Conservation (phyloP, 1,140 invertebrate genomes). For the Ladona fulva region DNA sequence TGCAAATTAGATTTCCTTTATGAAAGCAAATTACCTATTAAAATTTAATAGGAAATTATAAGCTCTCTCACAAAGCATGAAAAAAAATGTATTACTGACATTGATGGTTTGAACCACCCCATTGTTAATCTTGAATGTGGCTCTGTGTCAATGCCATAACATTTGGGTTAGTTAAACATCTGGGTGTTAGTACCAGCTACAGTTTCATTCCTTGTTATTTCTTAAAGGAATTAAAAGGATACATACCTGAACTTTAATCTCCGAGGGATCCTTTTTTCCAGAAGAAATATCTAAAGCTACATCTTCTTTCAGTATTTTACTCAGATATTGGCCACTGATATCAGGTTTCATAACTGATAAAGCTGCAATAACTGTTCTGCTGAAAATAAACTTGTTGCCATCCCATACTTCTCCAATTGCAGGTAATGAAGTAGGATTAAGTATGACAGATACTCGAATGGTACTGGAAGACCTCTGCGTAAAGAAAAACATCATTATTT, state of each 20-base stretch:
- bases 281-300: conserved; percentile 23
- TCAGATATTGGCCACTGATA: conserved; percentile 52
- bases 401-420: not conserved
- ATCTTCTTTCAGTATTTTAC: conserved; percentile 55
- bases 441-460: conserved; percentile 29
- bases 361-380: conserved; percentile 38
- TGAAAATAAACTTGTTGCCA: conserved; percentile 20
- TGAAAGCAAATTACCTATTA: too few relatives aligned
- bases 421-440: conserved; percentile 22
- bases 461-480: conserved; percentile 30
- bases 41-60: too few relatives aligned
- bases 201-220: too few relatives aligned
- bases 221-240: too few relatives aligned
- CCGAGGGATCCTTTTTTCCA: not conserved
- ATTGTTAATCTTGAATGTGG: too few relatives aligned
- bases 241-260: not conserved
- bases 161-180: too few relatives aligned
- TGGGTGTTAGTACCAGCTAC: too few relatives aligned
- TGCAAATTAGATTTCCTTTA: too few relatives aligned
- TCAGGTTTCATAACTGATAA: conserved; percentile 45
- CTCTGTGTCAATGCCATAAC: too few relatives aligned
- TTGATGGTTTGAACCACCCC: too few relatives aligned
- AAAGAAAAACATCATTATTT: not conserved
- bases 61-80: too few relatives aligned
- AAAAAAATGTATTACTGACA: too few relatives aligned